Evolutionary conservation across 2,888 invertebrate species (phyloP).

Genomic region (Hemicrepidius hirtus): DNA sequence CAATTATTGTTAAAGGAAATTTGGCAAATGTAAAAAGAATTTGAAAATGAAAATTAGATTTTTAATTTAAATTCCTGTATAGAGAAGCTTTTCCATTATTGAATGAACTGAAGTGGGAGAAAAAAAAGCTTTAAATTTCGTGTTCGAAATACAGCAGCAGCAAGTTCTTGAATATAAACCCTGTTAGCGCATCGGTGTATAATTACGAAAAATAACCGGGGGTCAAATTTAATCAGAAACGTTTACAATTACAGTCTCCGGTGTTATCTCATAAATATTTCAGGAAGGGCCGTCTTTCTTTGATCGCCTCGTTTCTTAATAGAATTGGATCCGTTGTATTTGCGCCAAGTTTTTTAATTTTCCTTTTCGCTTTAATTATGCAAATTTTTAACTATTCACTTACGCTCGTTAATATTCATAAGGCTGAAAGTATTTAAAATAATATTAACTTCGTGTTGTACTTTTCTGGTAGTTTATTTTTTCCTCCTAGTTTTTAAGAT

Average conservation of each 20-base stretch:
- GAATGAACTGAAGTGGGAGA: neutral
- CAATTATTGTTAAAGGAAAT: too few species aligned
- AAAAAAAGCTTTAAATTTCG: neutral
- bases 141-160: neutral
- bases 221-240: constrained; percentile 44
- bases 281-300: constrained; percentile 32
- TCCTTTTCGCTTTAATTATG: constrained; percentile 45
- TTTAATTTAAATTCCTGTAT: too few species aligned
- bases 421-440: constrained; percentile 47
- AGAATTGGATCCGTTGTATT: constrained; percentile 36
- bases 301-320: constrained; percentile 18
- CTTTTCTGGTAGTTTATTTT: constrained; percentile 44
- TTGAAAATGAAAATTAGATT: too few species aligned
- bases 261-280: constrained; percentile 47
- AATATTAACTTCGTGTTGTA: constrained; percentile 46
- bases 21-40: too few species aligned
- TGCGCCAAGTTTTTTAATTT: constrained; percentile 39
- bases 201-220: constrained; percentile 40
- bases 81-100: neutral
- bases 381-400: constrained; percentile 49
- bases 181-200: constrained; percentile 2
- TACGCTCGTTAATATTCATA: constrained; percentile 47
- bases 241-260: constrained; percentile 38
- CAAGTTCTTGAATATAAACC: neutral
- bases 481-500: constrained; percentile 14